Evolutionary conservation across 2,113 vertebrate species (phyloP), one percentile per base, ranked within the genome.

Genomic region (Dicentrarchus labrax): DNA sequence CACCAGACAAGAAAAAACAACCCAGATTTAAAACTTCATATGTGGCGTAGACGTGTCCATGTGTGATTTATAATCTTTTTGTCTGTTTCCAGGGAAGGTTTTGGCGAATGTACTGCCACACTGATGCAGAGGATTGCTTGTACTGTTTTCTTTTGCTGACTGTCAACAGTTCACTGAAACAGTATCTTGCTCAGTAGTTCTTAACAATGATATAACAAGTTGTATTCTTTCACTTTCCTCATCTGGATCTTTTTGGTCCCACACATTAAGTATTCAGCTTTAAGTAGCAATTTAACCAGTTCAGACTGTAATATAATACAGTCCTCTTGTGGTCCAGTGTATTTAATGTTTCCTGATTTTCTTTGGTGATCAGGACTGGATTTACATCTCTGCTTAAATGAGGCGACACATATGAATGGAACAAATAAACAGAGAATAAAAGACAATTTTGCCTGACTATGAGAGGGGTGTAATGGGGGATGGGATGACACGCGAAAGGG

Each of bases 391-490:
- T 24, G 16, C 30, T 73, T 13, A 75, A 51, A 53, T 61, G 47
- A 47, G 19, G 30, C 59, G 50, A 59, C 45, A 57, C n/a, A 59
- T 76, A 72, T 72, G 56, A 48, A 16, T 72, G 70, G 54, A 56
- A 68, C 39, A 66, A 24, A 82, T 80, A 80, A 82, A 75, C 54
- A 59, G 61, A 72, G 43, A 12, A 50, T 2, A n/a, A n/a, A n/a
- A 80, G 30, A 68, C 67, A 50, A 43, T 76, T 78, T 51, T 45
- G 24, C 78, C 53, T 53, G 73, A 61, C 51, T 66, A 48, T 70
- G 62, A 57, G 41, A n/a, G 24, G 45, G 53, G 62, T 69, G 21
- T 38, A 17, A 71, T 83, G 85, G 90, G 89, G 91, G 94, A 91
- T 89, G 89, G 90, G 84, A 70, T n/a, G 51, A 15, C 4, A 13